Evolutionary conservation across 2,888 invertebrate genomes (phyloP).

Genomic region (Erannis defoliaria): DNA sequence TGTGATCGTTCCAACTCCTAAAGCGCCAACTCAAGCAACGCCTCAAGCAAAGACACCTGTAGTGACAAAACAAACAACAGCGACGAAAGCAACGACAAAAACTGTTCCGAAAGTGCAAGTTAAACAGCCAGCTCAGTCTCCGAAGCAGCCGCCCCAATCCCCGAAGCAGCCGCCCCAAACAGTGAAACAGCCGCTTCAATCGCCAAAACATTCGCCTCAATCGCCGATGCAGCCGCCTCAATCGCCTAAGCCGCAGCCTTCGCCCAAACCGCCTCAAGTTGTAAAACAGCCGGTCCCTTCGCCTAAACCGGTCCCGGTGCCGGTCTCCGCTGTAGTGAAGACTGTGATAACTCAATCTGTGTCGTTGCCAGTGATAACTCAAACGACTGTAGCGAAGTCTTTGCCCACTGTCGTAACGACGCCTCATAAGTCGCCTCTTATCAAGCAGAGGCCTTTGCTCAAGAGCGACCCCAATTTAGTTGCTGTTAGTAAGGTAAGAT

Average conservation of each 20-base stretch:
- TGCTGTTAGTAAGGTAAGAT: conserved; percentile 50
- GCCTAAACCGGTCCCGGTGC: conserved; percentile 29
- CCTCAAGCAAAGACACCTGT: conserved; percentile 34
- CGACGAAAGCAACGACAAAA: conserved; percentile 18
- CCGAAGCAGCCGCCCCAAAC: conserved; percentile 20
- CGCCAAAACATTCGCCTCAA: conserved; percentile 44
- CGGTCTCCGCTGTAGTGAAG: conserved; percentile 27
- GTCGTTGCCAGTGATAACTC: conserved; percentile 42
- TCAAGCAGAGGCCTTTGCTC: conserved; percentile 70
- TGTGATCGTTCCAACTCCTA: conserved; percentile 44
- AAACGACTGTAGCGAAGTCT: conserved; percentile 53
- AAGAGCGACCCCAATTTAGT: conserved; percentile 63
- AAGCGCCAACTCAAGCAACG: conserved; percentile 42
- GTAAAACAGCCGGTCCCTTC: conserved; percentile 27
- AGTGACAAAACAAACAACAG: conserved; percentile 20
- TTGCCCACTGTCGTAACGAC: conserved; percentile 64
- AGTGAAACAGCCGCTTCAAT: conserved; percentile 19
- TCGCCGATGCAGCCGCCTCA: conserved; percentile 59
- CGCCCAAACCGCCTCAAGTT: conserved; percentile 30
- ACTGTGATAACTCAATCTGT: conserved; percentile 41
- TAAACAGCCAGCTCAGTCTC: conserved; percentile 37
- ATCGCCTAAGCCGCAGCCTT: conserved; percentile 48
- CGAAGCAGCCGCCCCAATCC: conserved; percentile 18
- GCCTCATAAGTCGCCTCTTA: conserved; percentile 69
- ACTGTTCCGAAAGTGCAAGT: conserved; percentile 29